phyloP scores from a whole-genome alignment of 1,140 invertebrate genomes.

The Callitettix versicolor region DNA sequence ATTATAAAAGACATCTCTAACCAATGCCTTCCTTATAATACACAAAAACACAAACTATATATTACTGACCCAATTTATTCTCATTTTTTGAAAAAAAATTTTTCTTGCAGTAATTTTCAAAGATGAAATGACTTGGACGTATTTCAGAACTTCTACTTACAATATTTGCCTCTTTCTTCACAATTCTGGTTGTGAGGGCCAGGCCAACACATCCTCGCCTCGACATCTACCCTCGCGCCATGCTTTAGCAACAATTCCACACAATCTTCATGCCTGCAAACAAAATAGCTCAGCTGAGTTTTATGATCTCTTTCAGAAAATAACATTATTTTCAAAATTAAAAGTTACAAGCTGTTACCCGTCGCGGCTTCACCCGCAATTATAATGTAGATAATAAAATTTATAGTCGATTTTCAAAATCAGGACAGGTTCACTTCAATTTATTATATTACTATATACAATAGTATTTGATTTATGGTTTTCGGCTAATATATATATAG shows the following conservation, averaged over 20 bases:
- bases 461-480: no score
- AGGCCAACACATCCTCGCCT: conserved; percentile 51
- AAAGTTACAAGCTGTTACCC: no score
- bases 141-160: no score
- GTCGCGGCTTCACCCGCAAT: no score
- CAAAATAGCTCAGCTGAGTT: background rate
- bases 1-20: background rate
- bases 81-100: no score
- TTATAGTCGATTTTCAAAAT: no score
- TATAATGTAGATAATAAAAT: no score
- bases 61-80: background rate
- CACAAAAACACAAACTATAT: background rate
- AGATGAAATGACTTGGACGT: no score
- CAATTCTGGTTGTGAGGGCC: conserved; percentile 57
- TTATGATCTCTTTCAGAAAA: background rate
- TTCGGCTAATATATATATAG: no score
- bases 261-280: conserved; percentile 35
- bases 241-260: conserved; percentile 39
- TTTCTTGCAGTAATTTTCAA: no score
- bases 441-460: no score
- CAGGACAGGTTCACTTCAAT: no score
- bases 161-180: conserved; percentile 50
- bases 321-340: background rate
- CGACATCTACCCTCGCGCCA: conserved; percentile 38
- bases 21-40: background rate